Percentiles rank a stretch among this genome's conserved stretches.
Conservation (phyloP, 2,113 vertebrate species). For the Hippolais icterina region DNA sequence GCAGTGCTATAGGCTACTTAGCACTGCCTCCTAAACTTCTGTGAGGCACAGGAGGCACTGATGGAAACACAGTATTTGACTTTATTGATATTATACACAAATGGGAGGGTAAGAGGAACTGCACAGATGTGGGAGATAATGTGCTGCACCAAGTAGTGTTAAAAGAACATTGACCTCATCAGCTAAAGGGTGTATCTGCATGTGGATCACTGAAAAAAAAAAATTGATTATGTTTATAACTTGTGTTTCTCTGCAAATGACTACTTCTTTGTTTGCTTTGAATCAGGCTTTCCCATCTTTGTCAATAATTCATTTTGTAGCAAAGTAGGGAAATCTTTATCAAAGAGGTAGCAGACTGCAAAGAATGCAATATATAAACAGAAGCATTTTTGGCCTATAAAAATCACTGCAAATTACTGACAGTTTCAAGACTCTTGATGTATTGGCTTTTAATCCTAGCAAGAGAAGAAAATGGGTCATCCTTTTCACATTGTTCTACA, state of each 20-base stretch:
- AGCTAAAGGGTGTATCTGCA: background rate
- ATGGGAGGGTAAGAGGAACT: background rate
- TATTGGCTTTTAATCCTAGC: background rate
- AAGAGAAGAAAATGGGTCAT: background rate
- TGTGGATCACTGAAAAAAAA: background rate
- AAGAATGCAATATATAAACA: background rate
- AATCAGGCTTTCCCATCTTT: background rate
- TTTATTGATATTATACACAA: background rate
- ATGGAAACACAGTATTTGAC: background rate
- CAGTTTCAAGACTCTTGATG: background rate
- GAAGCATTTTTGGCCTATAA: background rate
- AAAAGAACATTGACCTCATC: background rate
- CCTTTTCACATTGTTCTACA: background rate
- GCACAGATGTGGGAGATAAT: background rate
- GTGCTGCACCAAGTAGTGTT: background rate
- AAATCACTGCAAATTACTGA: background rate
- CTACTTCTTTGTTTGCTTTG: background rate
- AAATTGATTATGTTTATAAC: background rate
- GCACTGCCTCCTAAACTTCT: background rate
- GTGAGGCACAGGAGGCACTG: background rate
- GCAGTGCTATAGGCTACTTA: background rate
- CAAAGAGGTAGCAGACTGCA: background rate
- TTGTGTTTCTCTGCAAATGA: background rate
- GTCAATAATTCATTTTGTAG: background rate
- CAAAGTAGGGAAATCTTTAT: background rate